These are phyloP conservation scores for Enteromius afrohamiltoni DNA, from an alignment of 2,797 vertebrate genomes.

Conservation along the genomic window DNA sequence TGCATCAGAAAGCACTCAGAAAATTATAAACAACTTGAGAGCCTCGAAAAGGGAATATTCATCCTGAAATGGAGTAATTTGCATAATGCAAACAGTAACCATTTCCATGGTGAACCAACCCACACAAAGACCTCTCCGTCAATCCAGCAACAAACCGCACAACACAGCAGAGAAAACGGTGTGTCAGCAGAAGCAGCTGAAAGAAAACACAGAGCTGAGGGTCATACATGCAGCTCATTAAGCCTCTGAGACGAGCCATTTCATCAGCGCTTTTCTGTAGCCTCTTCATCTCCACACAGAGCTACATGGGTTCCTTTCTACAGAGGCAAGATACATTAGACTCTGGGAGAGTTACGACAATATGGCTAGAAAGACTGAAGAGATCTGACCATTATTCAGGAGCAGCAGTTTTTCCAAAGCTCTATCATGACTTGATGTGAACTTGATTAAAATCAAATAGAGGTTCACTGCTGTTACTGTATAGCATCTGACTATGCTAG, in stretches of 20 bases:
- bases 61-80: conserved; percentile 58
- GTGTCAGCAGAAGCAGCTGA: conserved; percentile 6
- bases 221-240: not conserved
- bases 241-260: not conserved
- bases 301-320: not conserved
- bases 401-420: not conserved
- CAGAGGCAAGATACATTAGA: conserved; percentile 2
- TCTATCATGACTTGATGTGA: not conserved
- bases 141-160: conserved; percentile 14
- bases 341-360: not conserved
- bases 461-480: not conserved
- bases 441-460: not conserved
- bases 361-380: not conserved
- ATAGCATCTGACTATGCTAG: not conserved
- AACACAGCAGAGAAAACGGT: conserved; percentile 20
- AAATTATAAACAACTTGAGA: conserved; percentile 60
- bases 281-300: not conserved
- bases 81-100: conserved; percentile 41
- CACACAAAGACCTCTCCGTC: conserved; percentile 55
- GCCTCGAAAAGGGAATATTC: conserved; percentile 68
- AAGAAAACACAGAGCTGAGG: conserved; percentile 1
- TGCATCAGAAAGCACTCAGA: conserved; percentile 49
- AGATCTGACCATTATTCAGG: not conserved
- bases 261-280: conserved; percentile 19
- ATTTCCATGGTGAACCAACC: conserved; percentile 66